Evolutionary conservation across 2,888 invertebrate genomes (phyloP).

Genomic region (Sphecodes monilicornis): DNA sequence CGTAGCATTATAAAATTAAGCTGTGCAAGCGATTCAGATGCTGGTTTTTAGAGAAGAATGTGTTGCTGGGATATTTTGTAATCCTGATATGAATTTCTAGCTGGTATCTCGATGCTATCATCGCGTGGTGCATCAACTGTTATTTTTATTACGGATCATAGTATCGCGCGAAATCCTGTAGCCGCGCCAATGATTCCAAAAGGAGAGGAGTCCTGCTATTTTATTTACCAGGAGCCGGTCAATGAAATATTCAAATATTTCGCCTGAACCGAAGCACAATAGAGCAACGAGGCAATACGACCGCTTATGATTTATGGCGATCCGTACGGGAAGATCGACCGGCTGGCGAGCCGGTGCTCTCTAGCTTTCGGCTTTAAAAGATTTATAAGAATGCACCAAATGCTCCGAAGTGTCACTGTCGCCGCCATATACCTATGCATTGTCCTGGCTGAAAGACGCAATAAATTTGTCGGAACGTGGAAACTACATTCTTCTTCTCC

Average conservation of each 20-base stretch:
- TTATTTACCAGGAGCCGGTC: slow-evolving; percentile 39
- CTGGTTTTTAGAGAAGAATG: not conserved
- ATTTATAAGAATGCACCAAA: slow-evolving; percentile 62
- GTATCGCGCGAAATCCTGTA: slow-evolving; percentile 41
- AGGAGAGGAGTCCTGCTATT: slow-evolving; percentile 43
- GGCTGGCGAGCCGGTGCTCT: slow-evolving; percentile 52
- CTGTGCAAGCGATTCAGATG: not conserved
- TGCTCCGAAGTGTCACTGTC: slow-evolving; percentile 44
- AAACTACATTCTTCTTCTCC: not conserved
- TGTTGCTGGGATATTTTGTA: not conserved
- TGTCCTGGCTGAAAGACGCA: not conserved
- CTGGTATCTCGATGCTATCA: slow-evolving; percentile 35
- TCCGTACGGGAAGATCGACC: slow-evolving; percentile 63
- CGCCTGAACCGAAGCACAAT: slow-evolving; percentile 42
- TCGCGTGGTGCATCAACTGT: slow-evolving; percentile 48
- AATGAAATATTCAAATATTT: slow-evolving; percentile 66
- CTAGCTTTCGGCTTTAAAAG: slow-evolving; percentile 62
- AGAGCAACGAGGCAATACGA: slow-evolving; percentile 55
- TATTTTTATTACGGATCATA: slow-evolving; percentile 53
- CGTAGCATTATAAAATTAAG: too few species aligned
- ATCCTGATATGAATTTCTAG: not conserved
- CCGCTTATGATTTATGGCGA: slow-evolving; percentile 64
- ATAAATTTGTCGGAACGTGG: not conserved
- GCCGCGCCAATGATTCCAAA: slow-evolving; percentile 45
- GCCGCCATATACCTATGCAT: not conserved